Evolutionary conservation across 2,797 vertebrate genomes (phyloP), one percentile per base, ranked within the genome.

Genomic region (Argya squamiceps): DNA sequence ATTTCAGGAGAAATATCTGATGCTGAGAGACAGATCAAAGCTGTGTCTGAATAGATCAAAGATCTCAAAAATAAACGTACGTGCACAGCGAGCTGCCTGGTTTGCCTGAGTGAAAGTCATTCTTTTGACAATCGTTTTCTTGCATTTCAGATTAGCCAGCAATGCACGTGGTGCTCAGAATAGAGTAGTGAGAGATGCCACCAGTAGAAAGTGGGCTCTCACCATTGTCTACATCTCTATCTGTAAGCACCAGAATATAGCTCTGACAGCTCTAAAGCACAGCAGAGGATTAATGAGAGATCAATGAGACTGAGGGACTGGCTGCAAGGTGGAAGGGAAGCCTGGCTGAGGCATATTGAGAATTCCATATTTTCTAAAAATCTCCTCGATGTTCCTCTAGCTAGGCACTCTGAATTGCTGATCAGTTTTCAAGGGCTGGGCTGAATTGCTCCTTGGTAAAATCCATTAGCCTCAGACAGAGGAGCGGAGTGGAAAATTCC

Each of bases 21-120:
- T 55, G 36, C 58, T 89, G 86, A 84, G 53, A 96, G 53, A 69
- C 39, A 93, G 79, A 96, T 96, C 70, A 96, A 94, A 96, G 96
- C 70, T 62, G 88, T 83, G 74, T 58, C 63, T 94, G 85, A 84
- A 92, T 52, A 94, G 63, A 89, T 96, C 65, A 96, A 94, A 92
- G 69, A 84, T 78, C 82, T 88, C 67, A 87, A 95, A 93, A 95
- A 76, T 68, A 94, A 93, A 84, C 3, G 32, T 74, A 84, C 1
- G 0, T 46, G 83, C 80, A 32, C 49, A 63, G 80, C 63, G 92
- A 74, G 70, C 77, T 92, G 71, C 80, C 55, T 78, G 55, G 30
- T 55, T 84, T 88, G 50, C 53, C 52, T 49, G 56, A 67, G 46
- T 49, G 47, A 94, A 92, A 89, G 70, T 27, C 24, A 84, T 79